Base-by-base conservation (phyloP, 2,113 vertebrate genomes). In the Hippolais icterina region DNA sequence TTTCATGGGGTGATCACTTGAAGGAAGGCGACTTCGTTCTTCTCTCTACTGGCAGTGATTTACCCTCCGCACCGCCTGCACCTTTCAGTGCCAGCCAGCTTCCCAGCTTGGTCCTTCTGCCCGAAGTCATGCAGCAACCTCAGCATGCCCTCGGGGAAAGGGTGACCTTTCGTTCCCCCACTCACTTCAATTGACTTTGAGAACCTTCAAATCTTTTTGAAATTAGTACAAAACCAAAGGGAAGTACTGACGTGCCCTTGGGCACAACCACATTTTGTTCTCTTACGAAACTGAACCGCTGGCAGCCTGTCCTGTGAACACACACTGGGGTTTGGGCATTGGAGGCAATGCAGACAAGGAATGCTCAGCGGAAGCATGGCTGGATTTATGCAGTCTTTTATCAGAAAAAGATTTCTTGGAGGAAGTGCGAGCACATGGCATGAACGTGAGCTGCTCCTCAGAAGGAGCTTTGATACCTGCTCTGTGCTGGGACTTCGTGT, bases 191-290 rank as follows among this genome's bases (percentile, higher is more conserved):
- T 1, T 53, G 84, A 50, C 92, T 90, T 50, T 47, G 54, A 83
- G 66, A 95, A n/a, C 79, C 28, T 54, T 42, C 78, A 88, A 20
- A 85, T 63, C 78, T 80, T 57, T 83, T 70, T 90, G 82, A 90
- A 88, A 91, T 37, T 22, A 76, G 50, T 35, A 61, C 75, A 79
- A 41, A 94, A 29, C 63, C 52, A 8, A 85, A 60, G 75, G 91
- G 84, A 94, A 94, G 84, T 52, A 71, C 74, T 82, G 91, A 75
- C 10, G 14, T 11, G 78, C 92, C 92, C 94, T 75, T 7, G 79
- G 74, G 89, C 94, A 46, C 6, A 65, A 89, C 82, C 78, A 49
- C 33, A 46, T 72, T 72, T 39, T 77, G 54, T 59, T 72, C 78
- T 54, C 61, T 91, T 89, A 60, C 1, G 2, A 89, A 94, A 91